Evolutionary conservation across 2,113 vertebrate genomes (phyloP).

Genomic region (Isurus oxyrinchus): DNA sequence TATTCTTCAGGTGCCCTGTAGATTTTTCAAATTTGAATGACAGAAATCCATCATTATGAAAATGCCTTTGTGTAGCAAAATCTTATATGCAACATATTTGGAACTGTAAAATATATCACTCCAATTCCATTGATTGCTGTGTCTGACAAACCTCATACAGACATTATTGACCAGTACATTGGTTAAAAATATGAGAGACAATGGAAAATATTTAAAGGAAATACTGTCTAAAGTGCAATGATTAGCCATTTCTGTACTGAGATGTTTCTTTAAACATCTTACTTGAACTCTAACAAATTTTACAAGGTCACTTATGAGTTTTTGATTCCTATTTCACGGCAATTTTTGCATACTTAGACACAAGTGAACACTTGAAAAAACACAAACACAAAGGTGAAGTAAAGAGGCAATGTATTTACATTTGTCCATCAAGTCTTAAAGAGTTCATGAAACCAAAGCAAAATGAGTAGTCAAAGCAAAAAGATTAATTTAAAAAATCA

Average conservation of each 20-base stretch:
- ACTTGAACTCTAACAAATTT: neutral
- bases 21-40: neutral
- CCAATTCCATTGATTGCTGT: neutral
- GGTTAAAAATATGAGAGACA: neutral
- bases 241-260: too few relatives aligned
- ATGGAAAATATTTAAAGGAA: neutral
- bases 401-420: neutral
- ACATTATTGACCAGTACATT: neutral
- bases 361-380: neutral
- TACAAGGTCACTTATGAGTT: neutral
- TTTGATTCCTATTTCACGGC: neutral
- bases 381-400: neutral
- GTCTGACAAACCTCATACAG: neutral
- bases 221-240: too few relatives aligned
- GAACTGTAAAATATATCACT: neutral
- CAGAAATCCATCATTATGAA: neutral
- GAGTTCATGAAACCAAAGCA: neutral
- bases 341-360: neutral
- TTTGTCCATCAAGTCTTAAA: neutral
- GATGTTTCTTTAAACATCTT: neutral
- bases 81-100: neutral
- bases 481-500: slow-evolving; percentile 19
- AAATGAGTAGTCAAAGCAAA: neutral
- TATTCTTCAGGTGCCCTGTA: neutral
- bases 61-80: neutral